phyloP scores from a whole-genome alignment of 35 echinoderm and acorn worm genomes.

The Diadema setosum region DNA sequence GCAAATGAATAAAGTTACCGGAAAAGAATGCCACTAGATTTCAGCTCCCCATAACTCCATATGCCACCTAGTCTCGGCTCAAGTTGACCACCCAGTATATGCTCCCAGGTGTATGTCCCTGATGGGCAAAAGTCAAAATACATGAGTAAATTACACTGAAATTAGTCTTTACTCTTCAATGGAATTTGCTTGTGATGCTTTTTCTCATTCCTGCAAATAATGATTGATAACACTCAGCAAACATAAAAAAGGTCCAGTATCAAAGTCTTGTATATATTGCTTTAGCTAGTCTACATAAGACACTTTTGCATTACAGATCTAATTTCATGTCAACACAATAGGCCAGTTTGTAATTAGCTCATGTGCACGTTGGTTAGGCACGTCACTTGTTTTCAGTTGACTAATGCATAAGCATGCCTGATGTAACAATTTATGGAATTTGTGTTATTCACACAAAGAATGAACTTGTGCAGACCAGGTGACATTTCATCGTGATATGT shows the following conservation, averaged over 20 bases:
- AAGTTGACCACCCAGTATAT: conserved; percentile 51
- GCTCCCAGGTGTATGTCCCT: conserved; percentile 85
- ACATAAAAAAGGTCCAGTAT: no score
- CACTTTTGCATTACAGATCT: no score
- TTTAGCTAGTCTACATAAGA: not conserved
- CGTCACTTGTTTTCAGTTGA: no score
- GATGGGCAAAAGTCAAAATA: not conserved
- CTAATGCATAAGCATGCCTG: no score
- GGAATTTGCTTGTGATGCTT: not conserved
- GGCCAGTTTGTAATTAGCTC: no score
- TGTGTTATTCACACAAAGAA: no score
- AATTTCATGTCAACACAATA: no score
- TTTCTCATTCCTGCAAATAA: not conserved
- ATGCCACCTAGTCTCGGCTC: conserved; percentile 36
- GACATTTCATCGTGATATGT: no score
- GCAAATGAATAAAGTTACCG: conserved; percentile 27
- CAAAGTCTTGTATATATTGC: not conserved
- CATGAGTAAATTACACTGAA: not conserved
- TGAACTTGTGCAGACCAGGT: no score
- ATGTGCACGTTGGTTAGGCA: no score
- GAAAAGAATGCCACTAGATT: conserved; percentile 31
- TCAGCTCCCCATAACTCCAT: conserved; percentile 58
- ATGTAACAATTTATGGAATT: no score
- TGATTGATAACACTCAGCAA: not conserved
- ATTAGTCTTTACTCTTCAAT: not conserved